Base-by-base conservation (phyloP, 2,113 vertebrate genomes). In the Lampris megalopsis region DNA sequence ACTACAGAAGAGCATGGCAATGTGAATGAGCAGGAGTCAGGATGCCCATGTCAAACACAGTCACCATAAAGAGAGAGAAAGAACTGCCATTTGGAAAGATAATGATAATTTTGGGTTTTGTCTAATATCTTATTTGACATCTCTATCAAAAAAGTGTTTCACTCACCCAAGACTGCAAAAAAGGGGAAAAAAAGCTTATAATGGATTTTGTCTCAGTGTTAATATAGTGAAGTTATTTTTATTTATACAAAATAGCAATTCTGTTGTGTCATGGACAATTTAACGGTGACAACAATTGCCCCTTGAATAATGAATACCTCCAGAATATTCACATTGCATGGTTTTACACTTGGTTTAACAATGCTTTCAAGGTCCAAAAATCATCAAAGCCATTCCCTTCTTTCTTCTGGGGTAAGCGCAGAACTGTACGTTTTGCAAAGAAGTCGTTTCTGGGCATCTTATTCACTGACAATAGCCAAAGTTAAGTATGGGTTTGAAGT, bases 281-380 rank as follows among this genome's bases (percentile, higher is more conserved):
- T 64, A 63, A 54, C 63, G 70, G 63, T 49, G 72, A 73, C 66
- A 86, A 75, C 70, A 81, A 71, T 61, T 68, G 47, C 50, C 61
- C 79, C 38, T 48, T 81, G 63, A 71, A 81, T 83, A 81, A 88
- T 82, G 45, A 73, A 86, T 82, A 70, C 42, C 62, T 76, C 40
- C 59, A 72, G 74, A 71, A 82, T 80, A 69, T 72, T 79, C 67
- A 64, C 40, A 81, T 58, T 75, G 74, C 73, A 81, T 71, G 60
- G 57, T 81, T 83, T 81, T 35, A 70, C 71, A 79, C 80, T 75
- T 73, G 64, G 68, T 72, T 89, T 75, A 80, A 78, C 79, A 77
- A 90, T 76, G 42, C 73, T 82, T 85, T 89, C 68, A 79, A 66
- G 37, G 52, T 43, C 50, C 67, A 71, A 67, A 66, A 53, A 36